Evolutionary conservation across 2,888 invertebrate genomes (phyloP).

Genomic region (Hipparchia semele): DNA sequence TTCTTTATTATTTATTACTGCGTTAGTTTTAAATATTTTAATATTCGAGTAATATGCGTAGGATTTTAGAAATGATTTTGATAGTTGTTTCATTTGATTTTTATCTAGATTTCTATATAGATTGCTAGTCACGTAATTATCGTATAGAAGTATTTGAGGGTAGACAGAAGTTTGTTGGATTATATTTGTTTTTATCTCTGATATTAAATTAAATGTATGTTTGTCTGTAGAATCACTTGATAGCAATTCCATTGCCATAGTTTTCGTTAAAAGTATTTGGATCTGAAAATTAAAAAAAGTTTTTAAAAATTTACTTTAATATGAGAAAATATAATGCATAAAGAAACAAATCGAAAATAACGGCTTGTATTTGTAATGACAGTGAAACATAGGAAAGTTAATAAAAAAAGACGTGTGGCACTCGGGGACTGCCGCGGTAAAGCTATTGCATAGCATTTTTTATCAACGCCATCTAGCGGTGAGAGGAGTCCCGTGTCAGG

Average conservation of each 20-base stretch:
- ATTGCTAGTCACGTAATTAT: conserved; percentile 54
- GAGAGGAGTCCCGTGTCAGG: no score
- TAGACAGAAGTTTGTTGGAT: conserved; percentile 57
- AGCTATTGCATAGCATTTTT: no score
- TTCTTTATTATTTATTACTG: conserved; percentile 55
- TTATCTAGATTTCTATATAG: conserved; percentile 61
- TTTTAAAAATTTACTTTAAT: no score
- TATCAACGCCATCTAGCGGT: no score
- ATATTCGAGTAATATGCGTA: conserved; percentile 48
- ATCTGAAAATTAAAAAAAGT: conserved; percentile 56
- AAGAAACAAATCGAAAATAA: no score
- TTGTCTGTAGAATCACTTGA: conserved; percentile 42
- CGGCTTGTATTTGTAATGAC: no score
- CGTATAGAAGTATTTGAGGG: conserved; percentile 49
- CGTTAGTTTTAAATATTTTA: conserved; percentile 53
- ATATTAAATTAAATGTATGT: conserved; percentile 41
- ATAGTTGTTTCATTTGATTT: conserved; percentile 56
- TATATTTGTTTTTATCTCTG: conserved; percentile 57
- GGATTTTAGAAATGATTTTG: conserved; percentile 62
- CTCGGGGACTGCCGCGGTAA: no score
- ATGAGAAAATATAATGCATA: no score
- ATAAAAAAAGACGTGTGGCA: no score
- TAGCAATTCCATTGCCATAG: conserved; percentile 57
- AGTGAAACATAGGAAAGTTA: no score
- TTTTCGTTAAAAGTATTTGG: conserved; percentile 62